Evolutionary conservation across 2,888 invertebrate genomes (phyloP).

Genomic region (Epistrophe eligans): DNA sequence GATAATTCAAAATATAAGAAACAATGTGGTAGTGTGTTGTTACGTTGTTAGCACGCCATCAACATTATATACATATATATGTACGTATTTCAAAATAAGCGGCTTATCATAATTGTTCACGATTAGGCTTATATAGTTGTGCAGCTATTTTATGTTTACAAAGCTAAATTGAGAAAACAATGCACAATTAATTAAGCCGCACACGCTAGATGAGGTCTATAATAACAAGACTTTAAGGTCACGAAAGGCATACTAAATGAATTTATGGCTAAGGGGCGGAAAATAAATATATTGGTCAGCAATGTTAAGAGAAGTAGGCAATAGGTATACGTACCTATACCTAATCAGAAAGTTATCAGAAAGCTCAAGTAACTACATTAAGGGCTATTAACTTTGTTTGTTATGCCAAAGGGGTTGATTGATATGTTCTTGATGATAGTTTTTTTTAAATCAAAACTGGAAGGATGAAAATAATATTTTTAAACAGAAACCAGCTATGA

Average conservation of each 20-base stretch:
- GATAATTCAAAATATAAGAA: conserved; percentile 29
- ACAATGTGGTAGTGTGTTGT: not conserved
- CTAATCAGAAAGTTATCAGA: too few species aligned
- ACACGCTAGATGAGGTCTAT: not conserved
- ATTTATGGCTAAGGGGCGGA: not conserved
- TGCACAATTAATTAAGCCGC: conserved; percentile 35
- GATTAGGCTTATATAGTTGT: conserved; percentile 35
- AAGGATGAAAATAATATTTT: too few species aligned
- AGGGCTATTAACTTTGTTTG: not conserved
- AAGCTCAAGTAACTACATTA: too few species aligned
- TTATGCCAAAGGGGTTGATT: too few species aligned
- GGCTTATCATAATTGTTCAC: conserved; percentile 41
- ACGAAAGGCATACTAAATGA: conserved; percentile 1
- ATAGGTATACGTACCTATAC: too few species aligned
- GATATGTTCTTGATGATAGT: too few species aligned
- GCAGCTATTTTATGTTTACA: conserved; percentile 29
- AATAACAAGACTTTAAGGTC: conserved; percentile 20
- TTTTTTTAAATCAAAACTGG: too few species aligned
- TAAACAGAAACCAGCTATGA: too few species aligned
- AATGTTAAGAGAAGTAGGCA: not conserved
- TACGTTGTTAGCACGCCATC: conserved; percentile 36
- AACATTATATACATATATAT: too few species aligned
- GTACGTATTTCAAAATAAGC: conserved; percentile 23
- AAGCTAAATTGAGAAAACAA: conserved; percentile 36
- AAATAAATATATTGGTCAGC: not conserved